A percentile compares a stretch with the other conserved stretches of the same genome.
Conservation (phyloP, 2,888 invertebrate species). For the Heliconius ismenius region DNA sequence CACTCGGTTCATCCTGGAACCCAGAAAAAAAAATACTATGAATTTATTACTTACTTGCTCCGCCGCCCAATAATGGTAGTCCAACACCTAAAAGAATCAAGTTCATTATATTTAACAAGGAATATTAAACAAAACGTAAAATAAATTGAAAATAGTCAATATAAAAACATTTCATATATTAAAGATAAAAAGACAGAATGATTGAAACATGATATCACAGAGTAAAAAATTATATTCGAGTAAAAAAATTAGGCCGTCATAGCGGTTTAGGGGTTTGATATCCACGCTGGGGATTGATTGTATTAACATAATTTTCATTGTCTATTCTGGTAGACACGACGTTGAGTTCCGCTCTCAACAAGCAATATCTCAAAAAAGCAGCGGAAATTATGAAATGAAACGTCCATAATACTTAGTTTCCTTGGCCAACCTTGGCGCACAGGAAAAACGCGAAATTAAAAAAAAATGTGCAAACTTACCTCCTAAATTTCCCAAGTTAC, state of each 20-base stretch:
- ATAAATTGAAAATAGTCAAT: neutral
- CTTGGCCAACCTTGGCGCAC: neutral
- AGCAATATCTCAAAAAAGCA: neutral
- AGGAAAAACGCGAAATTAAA: neutral
- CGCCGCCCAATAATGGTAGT: constrained; percentile 1
- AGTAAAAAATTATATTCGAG: too few species aligned
- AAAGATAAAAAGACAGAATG: neutral
- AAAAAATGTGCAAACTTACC: neutral
- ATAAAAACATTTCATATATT: neutral
- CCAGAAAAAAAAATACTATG: neutral
- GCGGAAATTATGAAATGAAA: neutral
- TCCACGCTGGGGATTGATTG: too few species aligned
- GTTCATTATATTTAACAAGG: neutral
- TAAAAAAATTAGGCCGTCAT: too few species aligned
- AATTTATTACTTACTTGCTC: constrained; percentile 9
- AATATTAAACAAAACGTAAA: too few species aligned
- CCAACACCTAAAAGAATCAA: constrained; percentile 4
- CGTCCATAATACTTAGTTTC: neutral
- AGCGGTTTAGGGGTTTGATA: too few species aligned
- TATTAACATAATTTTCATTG: neutral
- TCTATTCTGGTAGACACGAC: neutral
- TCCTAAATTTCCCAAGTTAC: neutral
- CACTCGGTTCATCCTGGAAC: neutral
- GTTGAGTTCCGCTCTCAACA: neutral
- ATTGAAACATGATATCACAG: too few species aligned